Conservation (phyloP, 2,797 vertebrate genomes). For the Miichthys miiuy region DNA sequence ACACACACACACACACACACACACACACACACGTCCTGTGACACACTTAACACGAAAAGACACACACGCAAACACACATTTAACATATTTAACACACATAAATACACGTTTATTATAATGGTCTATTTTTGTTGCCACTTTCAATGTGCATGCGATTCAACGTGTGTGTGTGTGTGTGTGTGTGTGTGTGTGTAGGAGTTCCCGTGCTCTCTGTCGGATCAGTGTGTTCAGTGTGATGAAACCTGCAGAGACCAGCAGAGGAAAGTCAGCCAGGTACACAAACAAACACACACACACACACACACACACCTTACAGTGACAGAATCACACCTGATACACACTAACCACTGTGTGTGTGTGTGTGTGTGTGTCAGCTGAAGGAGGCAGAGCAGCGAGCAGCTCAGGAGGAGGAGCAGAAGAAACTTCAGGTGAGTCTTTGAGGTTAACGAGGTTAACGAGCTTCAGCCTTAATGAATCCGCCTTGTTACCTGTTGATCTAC, state of each 20-base stretch:
- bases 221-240: slow-evolving; percentile 87
- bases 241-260: slow-evolving; percentile 89
- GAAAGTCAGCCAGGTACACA: slow-evolving; percentile 89
- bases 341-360: background rate
- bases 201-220: slow-evolving; percentile 84
- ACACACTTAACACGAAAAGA: background rate
- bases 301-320: background rate
- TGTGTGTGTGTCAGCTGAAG: slow-evolving; percentile 61
- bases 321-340: background rate
- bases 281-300: slow-evolving; percentile 9
- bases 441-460: background rate
- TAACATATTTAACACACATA: background rate
- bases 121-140: too few species aligned
- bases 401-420: slow-evolving; percentile 74
- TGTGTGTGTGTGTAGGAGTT: slow-evolving; percentile 84
- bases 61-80: background rate
- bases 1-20: background rate
- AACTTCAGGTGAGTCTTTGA: slow-evolving; percentile 66
- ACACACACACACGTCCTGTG: background rate
- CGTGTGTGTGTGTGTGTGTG: background rate
- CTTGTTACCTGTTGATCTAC: background rate
- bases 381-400: slow-evolving; percentile 71
- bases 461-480: too few species aligned
- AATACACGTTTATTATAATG: too few species aligned
- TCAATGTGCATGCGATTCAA: background rate